phyloP scores from a whole-genome alignment of 2,888 invertebrate genomes.

The Pycnomerus fuliginosus region DNA sequence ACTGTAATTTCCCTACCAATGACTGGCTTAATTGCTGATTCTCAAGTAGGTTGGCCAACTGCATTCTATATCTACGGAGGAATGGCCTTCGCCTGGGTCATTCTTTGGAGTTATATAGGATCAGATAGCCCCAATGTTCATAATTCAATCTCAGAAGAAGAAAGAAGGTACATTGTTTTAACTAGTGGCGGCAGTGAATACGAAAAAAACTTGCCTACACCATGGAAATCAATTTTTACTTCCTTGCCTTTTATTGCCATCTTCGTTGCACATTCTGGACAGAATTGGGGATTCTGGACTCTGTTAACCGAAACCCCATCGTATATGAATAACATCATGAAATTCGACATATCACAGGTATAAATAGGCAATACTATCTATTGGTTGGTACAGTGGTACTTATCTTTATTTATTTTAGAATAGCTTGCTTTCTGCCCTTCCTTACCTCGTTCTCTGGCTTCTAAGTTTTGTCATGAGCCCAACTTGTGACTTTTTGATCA shows the following conservation, averaged over 20 bases:
- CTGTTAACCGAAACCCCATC: constrained; percentile 79
- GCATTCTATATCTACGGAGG: constrained; percentile 71
- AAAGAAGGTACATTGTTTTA: constrained; percentile 46
- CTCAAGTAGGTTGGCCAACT: constrained; percentile 69
- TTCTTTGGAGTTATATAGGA: constrained; percentile 61
- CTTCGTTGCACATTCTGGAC: constrained; percentile 68
- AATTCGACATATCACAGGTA: constrained; percentile 60
- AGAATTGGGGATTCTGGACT: constrained; percentile 83
- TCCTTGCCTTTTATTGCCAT: constrained; percentile 76
- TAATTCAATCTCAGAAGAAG: constrained; percentile 60
- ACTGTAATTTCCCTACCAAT: constrained; percentile 4
- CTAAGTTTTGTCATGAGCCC: constrained; percentile 68
- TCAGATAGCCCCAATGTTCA: constrained; percentile 62
- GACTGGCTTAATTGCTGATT: constrained; percentile 56
- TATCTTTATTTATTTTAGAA: constrained; percentile 53
- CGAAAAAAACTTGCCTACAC: constrained; percentile 56
- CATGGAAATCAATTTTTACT: constrained; percentile 70
- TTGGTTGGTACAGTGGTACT: background rate
- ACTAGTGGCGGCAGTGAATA: too few relatives aligned
- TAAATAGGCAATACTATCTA: background rate
- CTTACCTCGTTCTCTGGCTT: constrained; percentile 72
- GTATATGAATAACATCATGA: constrained; percentile 72
- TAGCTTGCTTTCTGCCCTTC: constrained; percentile 66
- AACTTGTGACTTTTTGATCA: constrained; percentile 61
- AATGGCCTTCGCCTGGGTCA: constrained; percentile 60